phyloP scores from a whole-genome alignment of 2,113 vertebrate genomes.

The Formicarius rufipectus region DNA sequence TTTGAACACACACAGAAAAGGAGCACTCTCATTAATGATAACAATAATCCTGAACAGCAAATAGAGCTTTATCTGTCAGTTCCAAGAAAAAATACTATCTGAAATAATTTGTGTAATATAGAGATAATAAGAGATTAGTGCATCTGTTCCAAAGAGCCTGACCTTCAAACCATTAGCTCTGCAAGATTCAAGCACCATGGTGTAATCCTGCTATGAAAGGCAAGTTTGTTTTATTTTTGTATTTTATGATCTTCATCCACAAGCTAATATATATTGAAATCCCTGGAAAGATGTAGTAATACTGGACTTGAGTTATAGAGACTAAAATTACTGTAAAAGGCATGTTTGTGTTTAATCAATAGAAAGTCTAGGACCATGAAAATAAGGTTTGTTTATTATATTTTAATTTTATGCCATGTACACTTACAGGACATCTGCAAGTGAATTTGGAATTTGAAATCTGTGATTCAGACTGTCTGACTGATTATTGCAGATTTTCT shows the following conservation, averaged over 20 bases:
- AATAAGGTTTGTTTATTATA: not conserved
- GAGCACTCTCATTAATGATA: constrained; percentile 46
- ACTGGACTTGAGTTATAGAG: not conserved
- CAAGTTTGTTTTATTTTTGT: constrained; percentile 42
- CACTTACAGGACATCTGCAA: not conserved
- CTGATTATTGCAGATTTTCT: not conserved
- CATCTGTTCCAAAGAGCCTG: constrained; percentile 40
- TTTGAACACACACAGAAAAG: not conserved
- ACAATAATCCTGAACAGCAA: constrained; percentile 37
- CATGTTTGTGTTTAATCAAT: not conserved
- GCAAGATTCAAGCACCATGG: constrained; percentile 9
- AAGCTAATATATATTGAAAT: constrained; percentile 8
- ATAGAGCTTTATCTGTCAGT: not conserved
- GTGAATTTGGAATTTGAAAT: not conserved
- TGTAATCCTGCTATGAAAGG: constrained; percentile 43
- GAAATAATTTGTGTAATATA: constrained; percentile 31
- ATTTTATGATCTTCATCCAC: not conserved
- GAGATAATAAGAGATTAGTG: constrained; percentile 57
- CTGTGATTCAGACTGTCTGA: not conserved
- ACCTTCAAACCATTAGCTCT: constrained; percentile 49
- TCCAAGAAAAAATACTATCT: constrained; percentile 34
- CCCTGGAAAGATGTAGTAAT: not conserved
- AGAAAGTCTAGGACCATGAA: not conserved
- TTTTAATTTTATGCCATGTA: not conserved
- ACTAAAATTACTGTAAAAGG: constrained; percentile 7